Conservation (phyloP, 2,113 vertebrate species). For the Acrocephalus kingi region DNA sequence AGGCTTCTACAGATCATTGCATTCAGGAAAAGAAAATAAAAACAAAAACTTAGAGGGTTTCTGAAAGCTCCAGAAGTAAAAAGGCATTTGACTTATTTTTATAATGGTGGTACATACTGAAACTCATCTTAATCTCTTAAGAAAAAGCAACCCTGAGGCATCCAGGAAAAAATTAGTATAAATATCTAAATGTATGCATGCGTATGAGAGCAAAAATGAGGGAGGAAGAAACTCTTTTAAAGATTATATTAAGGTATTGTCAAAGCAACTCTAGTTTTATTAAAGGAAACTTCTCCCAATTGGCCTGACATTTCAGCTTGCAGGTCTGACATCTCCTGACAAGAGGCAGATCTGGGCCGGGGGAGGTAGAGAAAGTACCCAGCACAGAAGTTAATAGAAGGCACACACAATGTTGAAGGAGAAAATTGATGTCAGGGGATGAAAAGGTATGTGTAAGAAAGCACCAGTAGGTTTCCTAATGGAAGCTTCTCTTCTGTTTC, state of each 20-base stretch:
- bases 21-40: neutral
- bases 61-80: neutral
- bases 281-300: neutral
- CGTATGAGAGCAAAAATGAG: neutral
- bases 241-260: neutral
- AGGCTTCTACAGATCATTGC: neutral
- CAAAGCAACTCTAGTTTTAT: neutral
- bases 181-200: neutral
- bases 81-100: neutral
- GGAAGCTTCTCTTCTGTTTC: neutral
- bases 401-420: neutral
- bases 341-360: neutral
- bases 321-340: neutral
- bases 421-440: neutral
- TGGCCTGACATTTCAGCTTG: conserved; percentile 10
- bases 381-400: neutral
- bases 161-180: neutral
- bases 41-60: neutral
- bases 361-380: neutral
- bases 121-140: neutral
- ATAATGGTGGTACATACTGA: neutral
- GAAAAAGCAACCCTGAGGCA: neutral
- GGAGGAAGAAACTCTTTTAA: neutral
- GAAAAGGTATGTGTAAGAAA: neutral
- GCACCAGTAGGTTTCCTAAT: neutral